Percentiles rank a stretch among this genome's conserved stretches.
Conservation (phyloP, 2,113 vertebrate genomes). For the Todiramphus saurophagus region DNA sequence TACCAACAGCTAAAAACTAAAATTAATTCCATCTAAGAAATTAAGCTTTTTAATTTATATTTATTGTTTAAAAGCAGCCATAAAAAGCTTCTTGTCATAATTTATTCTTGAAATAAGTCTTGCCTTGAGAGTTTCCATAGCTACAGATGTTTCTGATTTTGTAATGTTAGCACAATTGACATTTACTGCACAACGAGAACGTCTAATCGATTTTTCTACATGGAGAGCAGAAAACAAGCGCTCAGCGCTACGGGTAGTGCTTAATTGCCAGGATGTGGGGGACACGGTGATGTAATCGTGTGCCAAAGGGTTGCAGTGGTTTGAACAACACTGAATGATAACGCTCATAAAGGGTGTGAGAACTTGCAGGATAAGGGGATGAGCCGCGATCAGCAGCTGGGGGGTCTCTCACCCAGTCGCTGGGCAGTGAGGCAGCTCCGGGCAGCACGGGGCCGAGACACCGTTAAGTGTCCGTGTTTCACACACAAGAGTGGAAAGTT, state of each 20-base stretch:
- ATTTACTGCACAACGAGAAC: not conserved
- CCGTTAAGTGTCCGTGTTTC: accelerated
- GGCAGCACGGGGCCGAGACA: accelerated
- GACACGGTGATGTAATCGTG: accelerated
- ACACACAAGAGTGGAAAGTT: accelerated
- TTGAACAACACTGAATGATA: not conserved
- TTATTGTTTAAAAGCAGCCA: conserved; percentile 9
- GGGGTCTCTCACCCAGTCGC: not conserved
- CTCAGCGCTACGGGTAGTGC: accelerated
- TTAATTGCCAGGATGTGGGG: not conserved
- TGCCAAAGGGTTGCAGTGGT: not conserved
- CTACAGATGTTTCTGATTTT: conserved; percentile 54
- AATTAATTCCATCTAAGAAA: not conserved
- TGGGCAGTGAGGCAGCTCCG: accelerated
- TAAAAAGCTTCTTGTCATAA: conserved; percentile 20
- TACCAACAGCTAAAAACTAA: not conserved
- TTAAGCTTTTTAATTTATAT: not conserved
- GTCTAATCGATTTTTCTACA: conserved; percentile 4
- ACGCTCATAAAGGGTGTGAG: too few species aligned
- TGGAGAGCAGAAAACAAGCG: not conserved
- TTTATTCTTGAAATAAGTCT: conserved; percentile 18
- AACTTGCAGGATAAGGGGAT: accelerated
- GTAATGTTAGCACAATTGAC: conserved; percentile 32
- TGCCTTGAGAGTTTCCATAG: conserved; percentile 52
- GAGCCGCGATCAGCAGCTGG: accelerated